Base-by-base conservation (phyloP, 2,113 vertebrate species). In the Sylvilagus bachmani region DNA sequence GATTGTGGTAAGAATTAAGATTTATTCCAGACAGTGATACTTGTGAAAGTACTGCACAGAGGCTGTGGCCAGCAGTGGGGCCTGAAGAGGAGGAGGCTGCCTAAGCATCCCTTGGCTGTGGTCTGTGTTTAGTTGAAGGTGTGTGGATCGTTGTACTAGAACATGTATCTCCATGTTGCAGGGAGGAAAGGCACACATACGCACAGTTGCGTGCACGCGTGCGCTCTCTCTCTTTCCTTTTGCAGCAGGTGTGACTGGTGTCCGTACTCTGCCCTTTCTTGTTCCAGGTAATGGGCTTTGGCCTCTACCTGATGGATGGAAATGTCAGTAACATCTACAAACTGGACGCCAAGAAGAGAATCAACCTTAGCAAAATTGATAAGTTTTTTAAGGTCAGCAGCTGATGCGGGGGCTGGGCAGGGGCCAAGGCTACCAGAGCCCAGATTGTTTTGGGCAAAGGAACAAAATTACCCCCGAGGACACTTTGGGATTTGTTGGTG, bases 301-400 rank as follows among this genome's bases (percentile, higher is more conserved):
- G 99, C 69, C 98, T 99, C 58, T 99, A 99, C 96, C 98, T 99
- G 97, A 99, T 99, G 99, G 99, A 99, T 80, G 99, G 99, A 86
- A 99, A 99, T 9, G 99, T 99, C 97, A 99, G 99, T 97, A 99
- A 99, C 97, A 99, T 99, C 97, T 99, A 99, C 98, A 99, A 99
- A 97, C 96, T 99, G 95, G 99, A 99, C 19, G 99, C 99, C 97
- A 99, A 99, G 98, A 99, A 99, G 97, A 99, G 99, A 98, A 99
- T 99, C 98, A 99, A 99, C 98, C 99, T 99, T 86, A 99, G 99
- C 98, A 99, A 99, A 98, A 99, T 99, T 62, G 99, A 99, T 98
- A 99, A 99, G 97, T 99, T 99, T 97, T 99, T 99, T 97, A 99
- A 99, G 99, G 99, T 99, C 98, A 98, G 97, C 95, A 58, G 64